A percentile compares a stretch with the other conserved stretches of the same genome.
These are phyloP conservation scores for Synaphobranchus kaupii DNA, from an alignment of 2,797 vertebrate species.

Conservation along the genomic window DNA sequence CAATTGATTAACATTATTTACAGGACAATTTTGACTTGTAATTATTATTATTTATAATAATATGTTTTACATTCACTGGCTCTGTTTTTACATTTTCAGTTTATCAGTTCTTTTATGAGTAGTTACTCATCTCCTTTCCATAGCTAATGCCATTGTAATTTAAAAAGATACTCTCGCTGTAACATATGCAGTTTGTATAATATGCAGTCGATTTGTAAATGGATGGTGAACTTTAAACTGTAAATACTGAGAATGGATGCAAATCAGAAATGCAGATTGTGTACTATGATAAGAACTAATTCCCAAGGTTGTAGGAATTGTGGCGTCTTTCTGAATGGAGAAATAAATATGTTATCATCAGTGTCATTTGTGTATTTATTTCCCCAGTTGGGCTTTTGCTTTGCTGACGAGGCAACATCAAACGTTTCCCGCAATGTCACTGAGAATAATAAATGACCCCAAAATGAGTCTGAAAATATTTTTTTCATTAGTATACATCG, in stretches of 20 bases:
- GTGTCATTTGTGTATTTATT: background rate
- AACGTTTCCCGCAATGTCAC: background rate
- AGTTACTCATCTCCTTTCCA: background rate
- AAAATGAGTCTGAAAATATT: background rate
- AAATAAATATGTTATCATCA: conserved; percentile 35
- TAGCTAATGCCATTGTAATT: conserved; percentile 10
- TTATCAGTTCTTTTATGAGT: background rate
- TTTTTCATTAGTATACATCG: background rate
- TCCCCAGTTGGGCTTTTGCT: background rate
- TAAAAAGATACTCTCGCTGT: conserved; percentile 5
- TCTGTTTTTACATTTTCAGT: background rate
- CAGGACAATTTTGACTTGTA: background rate
- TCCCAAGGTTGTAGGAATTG: conserved; percentile 41
- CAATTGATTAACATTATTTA: background rate
- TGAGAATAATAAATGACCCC: background rate
- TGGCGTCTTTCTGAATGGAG: conserved; percentile 29
- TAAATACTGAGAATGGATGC: conserved; percentile 50
- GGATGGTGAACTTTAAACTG: conserved; percentile 40
- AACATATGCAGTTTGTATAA: conserved; percentile 38
- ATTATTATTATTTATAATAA: background rate
- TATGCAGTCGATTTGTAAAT: conserved; percentile 49
- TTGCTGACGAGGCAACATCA: background rate
- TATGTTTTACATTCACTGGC: background rate
- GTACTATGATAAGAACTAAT: conserved; percentile 53
- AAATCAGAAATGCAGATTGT: conserved; percentile 33